A percentile compares a stretch with the other conserved stretches of the same genome.
Evolutionary conservation across 2,113 vertebrate genomes (phyloP).

Genomic region (Microtus richardsoni): DNA sequence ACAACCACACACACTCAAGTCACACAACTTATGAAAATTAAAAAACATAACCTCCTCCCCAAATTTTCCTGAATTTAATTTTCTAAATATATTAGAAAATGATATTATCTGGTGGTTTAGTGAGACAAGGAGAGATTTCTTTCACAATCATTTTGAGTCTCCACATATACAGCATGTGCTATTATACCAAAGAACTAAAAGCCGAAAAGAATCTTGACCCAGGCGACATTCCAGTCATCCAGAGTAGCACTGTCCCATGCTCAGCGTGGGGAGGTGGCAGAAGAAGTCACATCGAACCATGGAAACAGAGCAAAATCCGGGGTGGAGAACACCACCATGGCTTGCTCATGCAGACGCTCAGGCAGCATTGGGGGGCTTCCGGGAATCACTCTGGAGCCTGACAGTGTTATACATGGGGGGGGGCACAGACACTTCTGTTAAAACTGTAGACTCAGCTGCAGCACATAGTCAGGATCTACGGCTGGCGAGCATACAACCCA

Average conservation of each 20-base stretch:
- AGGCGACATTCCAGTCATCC: neutral
- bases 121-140: neutral
- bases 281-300: neutral
- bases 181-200: neutral
- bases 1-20: neutral
- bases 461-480: neutral
- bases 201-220: neutral
- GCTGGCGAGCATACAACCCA: neutral
- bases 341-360: rapidly evolving
- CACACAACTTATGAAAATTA: neutral
- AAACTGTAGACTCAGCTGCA: neutral
- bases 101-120: neutral
- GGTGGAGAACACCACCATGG: rapidly evolving
- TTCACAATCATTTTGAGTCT: neutral
- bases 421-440: neutral
- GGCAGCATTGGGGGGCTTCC: neutral
- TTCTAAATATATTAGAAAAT: constrained; percentile 11
- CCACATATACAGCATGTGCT: neutral
- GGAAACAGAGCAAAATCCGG: neutral
- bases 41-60: neutral
- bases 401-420: neutral
- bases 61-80: neutral
- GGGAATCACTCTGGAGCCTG: neutral
- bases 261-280: neutral
- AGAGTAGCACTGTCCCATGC: neutral